phyloP scores from a whole-genome alignment of 2,113 vertebrate species.

The Tragelaphus strepsiceros region DNA sequence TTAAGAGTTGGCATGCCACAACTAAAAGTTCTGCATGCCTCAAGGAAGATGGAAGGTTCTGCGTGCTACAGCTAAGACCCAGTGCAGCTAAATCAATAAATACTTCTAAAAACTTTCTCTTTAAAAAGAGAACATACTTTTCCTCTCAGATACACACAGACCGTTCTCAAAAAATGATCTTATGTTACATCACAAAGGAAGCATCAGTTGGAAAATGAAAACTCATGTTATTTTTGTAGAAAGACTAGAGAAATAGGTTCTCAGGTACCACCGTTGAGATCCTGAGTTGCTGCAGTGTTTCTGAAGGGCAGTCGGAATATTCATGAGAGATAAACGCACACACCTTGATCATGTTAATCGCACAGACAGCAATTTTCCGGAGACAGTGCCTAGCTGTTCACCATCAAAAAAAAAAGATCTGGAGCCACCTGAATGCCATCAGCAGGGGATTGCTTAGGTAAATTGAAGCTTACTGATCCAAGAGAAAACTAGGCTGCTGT shows the following conservation, averaged over 20 bases:
- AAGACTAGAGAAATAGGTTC: not conserved
- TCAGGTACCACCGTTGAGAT: not conserved
- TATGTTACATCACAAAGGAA: not conserved
- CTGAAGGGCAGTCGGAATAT: not conserved
- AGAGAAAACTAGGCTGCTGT: not conserved
- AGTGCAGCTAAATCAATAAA: not conserved
- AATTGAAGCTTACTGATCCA: not conserved
- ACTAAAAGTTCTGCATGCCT: not conserved
- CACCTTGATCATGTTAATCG: accelerated
- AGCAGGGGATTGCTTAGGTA: not conserved
- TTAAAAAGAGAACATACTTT: not conserved
- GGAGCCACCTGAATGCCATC: no score
- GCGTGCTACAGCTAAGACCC: not conserved
- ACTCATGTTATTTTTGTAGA: not conserved
- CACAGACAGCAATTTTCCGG: not conserved
- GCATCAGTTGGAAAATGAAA: no score
- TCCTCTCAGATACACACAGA: not conserved
- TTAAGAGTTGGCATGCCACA: not conserved
- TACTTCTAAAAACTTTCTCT: not conserved
- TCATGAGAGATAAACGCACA: not conserved
- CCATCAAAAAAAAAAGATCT: not conserved
- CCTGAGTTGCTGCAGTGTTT: not conserved
- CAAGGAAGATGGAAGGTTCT: not conserved
- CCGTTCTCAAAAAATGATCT: accelerated
- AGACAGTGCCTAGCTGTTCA: not conserved